These are phyloP conservation scores for Matsumurasca onukii DNA, from an alignment of 1,140 invertebrate species.

Conservation along the genomic window DNA sequence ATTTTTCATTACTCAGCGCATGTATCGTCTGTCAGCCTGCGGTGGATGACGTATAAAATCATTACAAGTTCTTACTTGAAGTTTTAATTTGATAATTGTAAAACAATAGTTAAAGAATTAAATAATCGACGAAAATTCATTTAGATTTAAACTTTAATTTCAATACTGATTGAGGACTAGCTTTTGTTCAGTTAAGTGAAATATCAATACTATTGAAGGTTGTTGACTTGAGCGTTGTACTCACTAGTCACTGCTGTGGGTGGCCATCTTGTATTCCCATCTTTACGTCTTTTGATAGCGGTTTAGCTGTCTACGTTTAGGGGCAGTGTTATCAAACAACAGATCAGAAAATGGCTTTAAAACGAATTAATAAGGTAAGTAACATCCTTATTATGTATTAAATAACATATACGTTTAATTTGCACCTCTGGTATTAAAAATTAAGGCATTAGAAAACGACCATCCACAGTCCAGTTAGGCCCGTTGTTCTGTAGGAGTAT, in stretches of 20 bases:
- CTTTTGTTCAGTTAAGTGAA: not conserved
- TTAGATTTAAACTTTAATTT: conserved; percentile 1
- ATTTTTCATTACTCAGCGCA: conserved; percentile 15
- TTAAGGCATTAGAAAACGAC: too few species aligned
- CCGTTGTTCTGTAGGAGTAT: not conserved
- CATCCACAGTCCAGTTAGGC: not conserved
- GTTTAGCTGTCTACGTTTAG: conserved; percentile 54
- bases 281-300: conserved; percentile 55
- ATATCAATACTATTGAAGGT: conserved; percentile 6
- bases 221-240: conserved; percentile 33
- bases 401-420: too few species aligned
- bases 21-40: conserved; percentile 15
- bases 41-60: conserved; percentile 9
- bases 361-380: conserved; percentile 94
- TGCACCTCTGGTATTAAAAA: too few species aligned
- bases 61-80: too few species aligned
- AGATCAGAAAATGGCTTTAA: conserved; percentile 82
- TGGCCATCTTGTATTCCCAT: conserved; percentile 58
- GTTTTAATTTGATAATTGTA: too few species aligned
- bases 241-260: conserved; percentile 35
- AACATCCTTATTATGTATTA: not conserved
- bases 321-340: conserved; percentile 55
- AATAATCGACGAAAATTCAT: too few species aligned
- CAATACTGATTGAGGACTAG: not conserved
- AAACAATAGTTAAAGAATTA: too few species aligned